Evolutionary conservation across 2,113 vertebrate genomes (phyloP).

Genomic region (Rhea pennata): DNA sequence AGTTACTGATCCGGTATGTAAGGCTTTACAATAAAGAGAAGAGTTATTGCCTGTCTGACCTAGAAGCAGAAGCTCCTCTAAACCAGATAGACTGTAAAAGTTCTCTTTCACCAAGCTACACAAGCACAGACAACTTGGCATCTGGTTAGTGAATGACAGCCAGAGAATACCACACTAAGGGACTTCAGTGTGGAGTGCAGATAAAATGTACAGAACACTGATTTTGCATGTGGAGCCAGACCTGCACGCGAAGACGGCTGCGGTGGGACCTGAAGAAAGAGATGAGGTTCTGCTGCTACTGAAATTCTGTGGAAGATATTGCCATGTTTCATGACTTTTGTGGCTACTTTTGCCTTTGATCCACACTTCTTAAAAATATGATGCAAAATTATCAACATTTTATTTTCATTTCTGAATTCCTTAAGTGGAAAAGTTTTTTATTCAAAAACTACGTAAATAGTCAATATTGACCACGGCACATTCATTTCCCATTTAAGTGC

Average conservation of each 20-base stretch:
- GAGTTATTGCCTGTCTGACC: slow-evolving; percentile 53
- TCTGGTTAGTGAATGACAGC: slow-evolving; percentile 43
- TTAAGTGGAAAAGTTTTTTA: neutral
- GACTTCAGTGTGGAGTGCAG: neutral
- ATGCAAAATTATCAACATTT: neutral
- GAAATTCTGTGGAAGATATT: neutral
- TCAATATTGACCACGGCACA: neutral
- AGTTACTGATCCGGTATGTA: slow-evolving; percentile 9
- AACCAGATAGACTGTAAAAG: slow-evolving; percentile 8
- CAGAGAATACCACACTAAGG: slow-evolving; percentile 9
- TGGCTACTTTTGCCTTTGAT: neutral
- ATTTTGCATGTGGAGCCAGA: neutral
- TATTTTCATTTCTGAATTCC: neutral
- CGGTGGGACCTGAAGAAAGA: neutral
- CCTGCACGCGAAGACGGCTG: neutral
- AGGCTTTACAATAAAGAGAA: neutral
- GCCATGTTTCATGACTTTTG: neutral
- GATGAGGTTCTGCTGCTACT: neutral
- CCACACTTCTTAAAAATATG: neutral
- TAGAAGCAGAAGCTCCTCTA: slow-evolving; percentile 40
- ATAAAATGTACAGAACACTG: neutral
- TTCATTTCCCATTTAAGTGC: neutral
- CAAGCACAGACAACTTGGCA: slow-evolving; percentile 51
- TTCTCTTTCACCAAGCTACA: slow-evolving; percentile 58
- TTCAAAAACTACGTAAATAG: neutral